Conservation (phyloP, 2,888 invertebrate genomes). For the Volucella bombylans region DNA sequence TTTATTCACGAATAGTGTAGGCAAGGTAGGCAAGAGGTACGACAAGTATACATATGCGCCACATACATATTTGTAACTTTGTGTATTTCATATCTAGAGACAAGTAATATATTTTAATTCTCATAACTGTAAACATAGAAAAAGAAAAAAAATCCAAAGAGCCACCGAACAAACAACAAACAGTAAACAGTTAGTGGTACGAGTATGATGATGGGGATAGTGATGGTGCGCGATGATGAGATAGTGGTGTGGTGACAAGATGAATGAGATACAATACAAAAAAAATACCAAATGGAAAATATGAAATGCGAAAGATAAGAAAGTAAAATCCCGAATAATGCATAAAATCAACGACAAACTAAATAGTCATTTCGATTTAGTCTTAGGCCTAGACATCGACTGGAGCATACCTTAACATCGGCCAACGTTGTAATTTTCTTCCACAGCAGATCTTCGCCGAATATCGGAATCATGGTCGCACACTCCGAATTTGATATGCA, state of each 20-base stretch:
- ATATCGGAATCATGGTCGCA: constrained; percentile 82
- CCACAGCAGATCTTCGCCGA: constrained; percentile 82
- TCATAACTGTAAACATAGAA: constrained; percentile 61
- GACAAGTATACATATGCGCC: constrained; percentile 20
- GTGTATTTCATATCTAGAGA: constrained; percentile 26
- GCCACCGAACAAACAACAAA: constrained; percentile 17
- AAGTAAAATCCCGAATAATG: constrained; percentile 64
- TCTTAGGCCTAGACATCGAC: background rate
- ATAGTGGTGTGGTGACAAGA: no score
- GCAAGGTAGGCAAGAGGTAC: no score
- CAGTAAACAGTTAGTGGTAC: constrained; percentile 11
- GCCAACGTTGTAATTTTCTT: constrained; percentile 81
- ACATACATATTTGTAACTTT: constrained; percentile 39
- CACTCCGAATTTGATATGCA: constrained; percentile 80
- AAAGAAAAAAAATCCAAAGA: no score
- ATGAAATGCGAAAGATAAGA: constrained; percentile 43
- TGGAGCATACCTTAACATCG: constrained; percentile 80
- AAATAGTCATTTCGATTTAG: background rate
- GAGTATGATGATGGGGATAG: background rate
- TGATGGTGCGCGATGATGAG: no score
- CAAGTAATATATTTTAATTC: constrained; percentile 35
- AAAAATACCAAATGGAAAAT: no score
- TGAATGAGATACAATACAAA: no score
- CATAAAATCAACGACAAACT: constrained; percentile 7
- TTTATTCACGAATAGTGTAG: constrained; percentile 25